Conservation (phyloP, 2,797 vertebrate species). For the Florisuga fusca region DNA sequence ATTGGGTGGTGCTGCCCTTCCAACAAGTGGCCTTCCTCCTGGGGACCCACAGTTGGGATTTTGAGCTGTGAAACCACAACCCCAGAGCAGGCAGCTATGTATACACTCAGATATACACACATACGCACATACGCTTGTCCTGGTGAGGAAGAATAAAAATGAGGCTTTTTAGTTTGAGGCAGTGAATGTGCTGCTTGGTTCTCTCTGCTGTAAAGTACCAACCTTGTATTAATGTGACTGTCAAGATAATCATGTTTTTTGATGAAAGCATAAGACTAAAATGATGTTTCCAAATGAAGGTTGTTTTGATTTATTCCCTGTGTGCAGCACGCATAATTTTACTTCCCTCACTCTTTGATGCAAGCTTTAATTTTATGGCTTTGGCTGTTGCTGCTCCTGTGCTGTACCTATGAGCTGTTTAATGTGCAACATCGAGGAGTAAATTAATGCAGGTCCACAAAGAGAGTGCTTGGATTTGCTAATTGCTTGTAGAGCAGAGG, state of each 20-base stretch:
- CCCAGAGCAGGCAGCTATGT: neutral
- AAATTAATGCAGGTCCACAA: conserved; percentile 60
- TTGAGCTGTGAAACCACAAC: neutral
- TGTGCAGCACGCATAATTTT: neutral
- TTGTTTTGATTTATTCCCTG: conserved; percentile 54
- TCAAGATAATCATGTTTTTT: conserved; percentile 42
- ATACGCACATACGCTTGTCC: neutral
- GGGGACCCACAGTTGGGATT: neutral
- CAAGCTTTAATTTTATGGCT: conserved; percentile 39
- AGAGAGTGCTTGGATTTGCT: conserved; percentile 47
- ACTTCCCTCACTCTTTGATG: conserved; percentile 37
- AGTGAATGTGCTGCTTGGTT: neutral
- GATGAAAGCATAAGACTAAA: conserved; percentile 41
- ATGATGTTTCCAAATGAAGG: conserved; percentile 56
- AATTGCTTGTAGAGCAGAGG: conserved; percentile 55
- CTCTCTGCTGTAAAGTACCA: neutral
- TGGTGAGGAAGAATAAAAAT: neutral
- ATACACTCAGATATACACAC: neutral
- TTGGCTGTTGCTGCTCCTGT: neutral
- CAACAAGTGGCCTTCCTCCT: neutral
- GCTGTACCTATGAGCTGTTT: conserved; percentile 52
- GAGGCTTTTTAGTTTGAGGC: neutral
- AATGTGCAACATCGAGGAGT: conserved; percentile 30
- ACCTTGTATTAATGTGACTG: neutral
- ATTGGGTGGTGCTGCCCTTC: neutral